Base-by-base conservation (phyloP, 2,113 vertebrate species). In the Lampris megalopsis region DNA sequence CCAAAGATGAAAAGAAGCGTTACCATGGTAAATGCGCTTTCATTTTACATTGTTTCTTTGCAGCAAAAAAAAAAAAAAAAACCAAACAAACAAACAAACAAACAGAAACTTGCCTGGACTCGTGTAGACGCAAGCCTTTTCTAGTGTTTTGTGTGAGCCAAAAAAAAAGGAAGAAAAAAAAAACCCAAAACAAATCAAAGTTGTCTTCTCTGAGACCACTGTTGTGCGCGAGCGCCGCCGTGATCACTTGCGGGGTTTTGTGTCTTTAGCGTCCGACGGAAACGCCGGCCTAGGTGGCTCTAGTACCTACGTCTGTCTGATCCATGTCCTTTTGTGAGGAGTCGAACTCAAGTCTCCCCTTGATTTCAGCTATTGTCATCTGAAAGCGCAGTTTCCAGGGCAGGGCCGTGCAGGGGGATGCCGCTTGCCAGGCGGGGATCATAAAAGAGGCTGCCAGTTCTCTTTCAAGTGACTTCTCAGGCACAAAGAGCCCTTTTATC, bases 401-500 rank as follows among this genome's bases (percentile, higher is more conserved):
- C 41, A 75, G 82, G 79, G 71, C 77, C 90, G 73, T 80, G 86
- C 73, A 36, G 88, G 87, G 88, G 87, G 92, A 93, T 90, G 89
- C 81, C 80, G 83, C 89, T 92, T 85, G 83, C 89, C 89, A 91
- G 88, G 82, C 86, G 78, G 78, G 80, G 89, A 88, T 90, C 89
- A 90, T 91, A 90, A 92, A 89, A 93, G 80, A 92, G 87, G 90
- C 94, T 94, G 93, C 91, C 93, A 92, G 91, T 86, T 94, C 90
- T 91, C 91, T 93, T 94, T 94, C 92, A 93, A 93, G 90, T 94
- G 92, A 94, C 93, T 94, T 94, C 92, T 92, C 89, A 80, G 3
- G 87, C 85, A 95, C 93, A 94, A 94, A 95, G 92, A 79, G 66
- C 84, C 81, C 90, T 86, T 94, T 94, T 94, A 94, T 94, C 77